A percentile compares a stretch with the other conserved stretches of the same genome.
Evolutionary conservation across 2,797 vertebrate genomes (phyloP).

Genomic region (Atherinosoma microstoma): DNA sequence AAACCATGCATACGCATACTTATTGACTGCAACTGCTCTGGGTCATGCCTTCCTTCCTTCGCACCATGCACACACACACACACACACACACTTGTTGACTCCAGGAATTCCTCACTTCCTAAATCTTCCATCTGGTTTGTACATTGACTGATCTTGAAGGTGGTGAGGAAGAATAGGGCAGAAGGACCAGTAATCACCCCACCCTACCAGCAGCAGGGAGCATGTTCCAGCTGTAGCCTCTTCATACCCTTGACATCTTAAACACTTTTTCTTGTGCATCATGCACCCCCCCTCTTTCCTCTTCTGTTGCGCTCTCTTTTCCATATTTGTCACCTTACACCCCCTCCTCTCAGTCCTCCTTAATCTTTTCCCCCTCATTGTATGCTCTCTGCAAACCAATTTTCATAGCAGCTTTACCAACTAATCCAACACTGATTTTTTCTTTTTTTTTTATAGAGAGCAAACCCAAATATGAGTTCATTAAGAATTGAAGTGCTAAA

Average conservation of each 20-base stretch:
- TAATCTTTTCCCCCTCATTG: slow-evolving; percentile 45
- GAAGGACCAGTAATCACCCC: slow-evolving; percentile 33
- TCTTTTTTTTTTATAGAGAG: slow-evolving; percentile 38
- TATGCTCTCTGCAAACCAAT: slow-evolving; percentile 46
- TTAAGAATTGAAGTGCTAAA: slow-evolving; percentile 51
- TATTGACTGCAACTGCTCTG: slow-evolving; percentile 53
- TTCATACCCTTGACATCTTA: slow-evolving; percentile 46
- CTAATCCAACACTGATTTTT: slow-evolving; percentile 50
- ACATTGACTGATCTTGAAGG: slow-evolving; percentile 46
- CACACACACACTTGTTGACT: slow-evolving; percentile 36
- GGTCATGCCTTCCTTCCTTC: slow-evolving; percentile 18
- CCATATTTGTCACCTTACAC: slow-evolving; percentile 66
- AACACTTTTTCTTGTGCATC: slow-evolving; percentile 63
- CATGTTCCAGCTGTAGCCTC: slow-evolving; percentile 39
- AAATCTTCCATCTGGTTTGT: slow-evolving; percentile 39
- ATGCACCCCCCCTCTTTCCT: slow-evolving; percentile 46
- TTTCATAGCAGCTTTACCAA: slow-evolving; percentile 55
- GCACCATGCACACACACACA: neutral
- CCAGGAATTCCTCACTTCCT: slow-evolving; percentile 37
- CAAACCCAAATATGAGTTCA: slow-evolving; percentile 52
- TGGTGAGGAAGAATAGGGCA: slow-evolving; percentile 39
- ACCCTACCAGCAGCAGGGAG: slow-evolving; percentile 42
- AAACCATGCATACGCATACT: slow-evolving; percentile 40
- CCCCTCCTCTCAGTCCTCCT: slow-evolving; percentile 46
- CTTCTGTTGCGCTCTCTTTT: slow-evolving; percentile 24